Base-by-base conservation (phyloP, 2,888 invertebrate genomes). In the Ectobius pallidus region DNA sequence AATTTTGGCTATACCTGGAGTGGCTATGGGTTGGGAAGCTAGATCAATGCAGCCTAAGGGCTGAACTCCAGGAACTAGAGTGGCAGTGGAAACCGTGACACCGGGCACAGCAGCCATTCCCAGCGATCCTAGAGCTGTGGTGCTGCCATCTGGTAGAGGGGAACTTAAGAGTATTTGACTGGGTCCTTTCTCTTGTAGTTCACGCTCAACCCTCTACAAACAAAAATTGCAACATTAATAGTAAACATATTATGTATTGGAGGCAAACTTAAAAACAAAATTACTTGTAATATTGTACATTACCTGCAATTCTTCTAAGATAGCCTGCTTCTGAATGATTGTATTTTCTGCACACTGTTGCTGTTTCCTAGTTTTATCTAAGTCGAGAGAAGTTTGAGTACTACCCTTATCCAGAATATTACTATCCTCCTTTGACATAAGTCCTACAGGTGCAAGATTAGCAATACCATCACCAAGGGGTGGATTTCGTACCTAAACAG, bases 241-340 rank as follows among this genome's bases (percentile, higher is more conserved):
- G 11, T 11, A 34, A 34, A 34, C 6, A 11, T 6, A 34, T 34
- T 34, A 34, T 34, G 7, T 7, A 11, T 34, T 7, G 34, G 7
- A 6, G 6, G 6, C 34, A 34, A 7, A 34, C 11, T 11, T 34
- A 7, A n/a, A n/a, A n/a, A n/a, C n/a, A n/a, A n/a, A n/a, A n/a
- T n/a, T n/a, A n/a, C n/a, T n/a, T n/a, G n/a, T n/a, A 34, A 34
- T n/a, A 46, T 3, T 46, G 34, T 46, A 49, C 20, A 14, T 63
- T 74, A 80, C 80, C 78, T 87, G 86, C 75, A 90, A 82, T 81
- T 92, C 91, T 78, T 91, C 91, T 39, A 91, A 85, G 78, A 92
- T 91, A 79, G 89, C 90, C 81, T 91, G 90, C 79, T 90, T 89
- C 78, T 89, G 87, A 70, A 88, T 84, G 75, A 89, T 87, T 78